Evolutionary conservation across 2,113 vertebrate genomes (phyloP).

Genomic region (Oryzias woworae): DNA sequence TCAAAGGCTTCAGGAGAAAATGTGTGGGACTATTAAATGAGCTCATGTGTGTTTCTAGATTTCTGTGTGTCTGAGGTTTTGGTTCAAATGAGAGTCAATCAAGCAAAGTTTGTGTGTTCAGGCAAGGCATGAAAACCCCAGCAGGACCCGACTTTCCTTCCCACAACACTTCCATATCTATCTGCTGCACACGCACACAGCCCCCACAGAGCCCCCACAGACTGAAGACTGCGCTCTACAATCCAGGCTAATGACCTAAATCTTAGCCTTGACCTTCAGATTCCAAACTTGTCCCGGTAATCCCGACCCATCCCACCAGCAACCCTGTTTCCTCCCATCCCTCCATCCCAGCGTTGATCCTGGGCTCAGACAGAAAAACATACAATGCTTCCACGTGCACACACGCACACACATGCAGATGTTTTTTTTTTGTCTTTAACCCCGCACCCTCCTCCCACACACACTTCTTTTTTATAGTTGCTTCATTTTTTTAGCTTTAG

Average conservation of each 20-base stretch:
- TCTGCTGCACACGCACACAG: background rate
- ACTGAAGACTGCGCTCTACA: conserved; percentile 24
- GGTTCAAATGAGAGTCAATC: conserved; percentile 66
- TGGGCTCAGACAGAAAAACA: conserved; percentile 69
- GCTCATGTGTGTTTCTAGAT: conserved; percentile 37
- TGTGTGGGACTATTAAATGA: conserved; percentile 7
- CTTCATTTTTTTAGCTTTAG: conserved; percentile 28
- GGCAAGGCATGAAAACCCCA: conserved; percentile 57
- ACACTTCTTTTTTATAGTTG: background rate
- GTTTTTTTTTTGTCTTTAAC: background rate
- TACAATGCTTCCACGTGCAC: conserved; percentile 53
- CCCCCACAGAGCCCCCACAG: conserved; percentile 25
- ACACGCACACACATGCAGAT: background rate
- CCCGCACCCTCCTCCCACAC: background rate
- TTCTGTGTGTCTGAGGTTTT: conserved; percentile 43
- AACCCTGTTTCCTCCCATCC: conserved; percentile 49
- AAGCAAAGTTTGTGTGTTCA: conserved; percentile 66
- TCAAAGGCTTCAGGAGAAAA: conserved; percentile 11
- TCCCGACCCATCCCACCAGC: conserved; percentile 44
- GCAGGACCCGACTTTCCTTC: conserved; percentile 36
- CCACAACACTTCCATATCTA: conserved; percentile 43
- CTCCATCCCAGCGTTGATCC: conserved; percentile 58
- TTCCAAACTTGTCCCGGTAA: conserved; percentile 59
- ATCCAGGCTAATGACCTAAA: conserved; percentile 43
- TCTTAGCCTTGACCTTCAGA: conserved; percentile 49